Evolutionary conservation across 2,888 invertebrate species (phyloP), one percentile per base, ranked within the genome.

Genomic region (Acronicta alni): DNA sequence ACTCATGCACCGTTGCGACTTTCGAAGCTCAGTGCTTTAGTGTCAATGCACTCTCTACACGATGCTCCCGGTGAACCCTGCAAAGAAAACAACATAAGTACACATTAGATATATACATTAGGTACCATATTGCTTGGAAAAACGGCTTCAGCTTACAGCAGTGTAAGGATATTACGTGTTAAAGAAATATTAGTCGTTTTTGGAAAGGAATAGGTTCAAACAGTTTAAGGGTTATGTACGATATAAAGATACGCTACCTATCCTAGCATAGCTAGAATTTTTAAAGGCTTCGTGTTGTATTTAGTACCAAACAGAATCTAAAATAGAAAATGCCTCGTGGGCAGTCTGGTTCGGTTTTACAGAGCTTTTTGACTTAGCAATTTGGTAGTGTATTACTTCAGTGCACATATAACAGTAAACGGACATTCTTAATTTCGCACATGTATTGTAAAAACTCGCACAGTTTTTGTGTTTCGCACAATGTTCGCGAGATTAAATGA

Each of bases 1-100:
- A 72, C 51, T 69, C 57, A 57, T 67, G 57, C 60, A 48, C 72
- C 59, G 60, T 60, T 69, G 69, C 60, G 26, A 67, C 67, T 68
- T 68, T 68, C 71, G 51, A 71, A 71, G 66, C 67, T 52, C 44
- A 38, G 58, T 71, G 48, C 55, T 23, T 44, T 18, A 58, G 71
- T 68, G 67, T 68, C 67, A 68, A 42, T 66, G 71, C 66, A 58
- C 67, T 67, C 57, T 16, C 43, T 39, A 41, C 65, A 70, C 43
- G 71, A 57, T 54, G 49, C 71, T 57, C 49, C 14, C 38, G 18
- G 39, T 15, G 44, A 51, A 57, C 46, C 26, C 57, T 14, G 49
- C n/a, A n/a, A 35, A 39, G 23, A 41, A 46, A 46, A 49, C 35
- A 12, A 10, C 23, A 45, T 12, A 20, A 38, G 10, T 47, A 32